A percentile compares a stretch with the other conserved stretches of the same genome.
Conservation (phyloP, 1,140 invertebrate genomes). For the Ctenoplectra terminalis region DNA sequence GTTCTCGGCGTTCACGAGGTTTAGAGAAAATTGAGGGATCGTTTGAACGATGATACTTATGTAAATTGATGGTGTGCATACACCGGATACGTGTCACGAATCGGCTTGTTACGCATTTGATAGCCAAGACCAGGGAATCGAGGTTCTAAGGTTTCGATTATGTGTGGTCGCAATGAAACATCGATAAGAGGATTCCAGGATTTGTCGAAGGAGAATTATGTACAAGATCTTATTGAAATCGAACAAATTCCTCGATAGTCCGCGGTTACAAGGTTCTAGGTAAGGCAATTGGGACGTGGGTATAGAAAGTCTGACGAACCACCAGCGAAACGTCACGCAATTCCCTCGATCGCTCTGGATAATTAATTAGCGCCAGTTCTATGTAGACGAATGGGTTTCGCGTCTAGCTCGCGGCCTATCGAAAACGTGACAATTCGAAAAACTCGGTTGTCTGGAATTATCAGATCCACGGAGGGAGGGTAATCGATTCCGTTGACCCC, state of each 20-base stretch:
- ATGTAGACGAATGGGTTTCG: not conserved
- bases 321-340: not conserved
- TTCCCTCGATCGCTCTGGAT: conserved; percentile 13
- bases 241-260: not conserved
- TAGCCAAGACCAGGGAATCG: not conserved
- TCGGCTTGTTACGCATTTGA: not conserved
- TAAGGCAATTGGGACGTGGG: not conserved
- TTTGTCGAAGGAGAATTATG: not conserved
- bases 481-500: conserved; percentile 64
- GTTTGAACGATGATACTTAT: conserved; percentile 19
- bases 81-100: not conserved
- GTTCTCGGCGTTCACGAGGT: not conserved
- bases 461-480: conserved; percentile 3
- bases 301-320: not conserved
- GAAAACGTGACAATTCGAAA: conserved; percentile 13
- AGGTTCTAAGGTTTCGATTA: conserved; percentile 11
- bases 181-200: conserved; percentile 14
- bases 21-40: not conserved
- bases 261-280: not conserved
- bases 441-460: conserved; percentile 44
- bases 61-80: conserved; percentile 32
- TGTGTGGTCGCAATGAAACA: not conserved
- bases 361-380: conserved; percentile 12
- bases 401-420: too few relatives aligned
- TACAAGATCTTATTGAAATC: not conserved